phyloP scores from a whole-genome alignment of 2,113 vertebrate genomes.

The Desmodus rotundus region DNA sequence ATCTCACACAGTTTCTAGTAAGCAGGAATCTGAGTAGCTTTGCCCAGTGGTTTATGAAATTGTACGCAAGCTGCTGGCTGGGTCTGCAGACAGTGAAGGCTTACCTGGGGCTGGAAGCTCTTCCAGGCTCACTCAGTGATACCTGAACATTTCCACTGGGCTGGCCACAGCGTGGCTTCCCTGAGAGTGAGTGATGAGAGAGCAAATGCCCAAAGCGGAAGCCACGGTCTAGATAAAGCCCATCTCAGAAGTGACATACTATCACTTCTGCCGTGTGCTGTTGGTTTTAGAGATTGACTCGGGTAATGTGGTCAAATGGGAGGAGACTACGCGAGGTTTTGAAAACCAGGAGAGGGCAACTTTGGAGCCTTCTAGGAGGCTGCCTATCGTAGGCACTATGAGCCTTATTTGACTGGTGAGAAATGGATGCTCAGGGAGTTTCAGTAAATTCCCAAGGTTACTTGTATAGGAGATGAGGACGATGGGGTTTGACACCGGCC shows the following conservation, averaged over 20 bases:
- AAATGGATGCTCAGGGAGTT: background rate
- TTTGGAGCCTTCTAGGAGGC: background rate
- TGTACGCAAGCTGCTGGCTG: background rate
- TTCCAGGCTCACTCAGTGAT: background rate
- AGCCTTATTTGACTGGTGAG: background rate
- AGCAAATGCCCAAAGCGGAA: background rate
- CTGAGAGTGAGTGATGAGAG: background rate
- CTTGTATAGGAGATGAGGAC: background rate
- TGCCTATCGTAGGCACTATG: background rate
- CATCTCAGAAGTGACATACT: background rate
- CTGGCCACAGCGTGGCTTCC: background rate
- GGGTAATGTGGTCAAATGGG: background rate
- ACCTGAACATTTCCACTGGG: background rate
- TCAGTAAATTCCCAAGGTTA: background rate
- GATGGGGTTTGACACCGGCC: background rate
- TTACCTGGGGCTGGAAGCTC: background rate
- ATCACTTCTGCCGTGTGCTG: background rate
- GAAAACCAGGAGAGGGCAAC: background rate
- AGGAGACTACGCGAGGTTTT: background rate
- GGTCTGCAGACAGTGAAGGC: background rate
- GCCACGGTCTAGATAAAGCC: background rate
- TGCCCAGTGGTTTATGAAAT: background rate
- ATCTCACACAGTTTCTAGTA: background rate
- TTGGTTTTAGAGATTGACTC: background rate
- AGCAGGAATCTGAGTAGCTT: background rate